Conservation (phyloP, 2,888 invertebrate species). For the Podabrus alpinus region DNA sequence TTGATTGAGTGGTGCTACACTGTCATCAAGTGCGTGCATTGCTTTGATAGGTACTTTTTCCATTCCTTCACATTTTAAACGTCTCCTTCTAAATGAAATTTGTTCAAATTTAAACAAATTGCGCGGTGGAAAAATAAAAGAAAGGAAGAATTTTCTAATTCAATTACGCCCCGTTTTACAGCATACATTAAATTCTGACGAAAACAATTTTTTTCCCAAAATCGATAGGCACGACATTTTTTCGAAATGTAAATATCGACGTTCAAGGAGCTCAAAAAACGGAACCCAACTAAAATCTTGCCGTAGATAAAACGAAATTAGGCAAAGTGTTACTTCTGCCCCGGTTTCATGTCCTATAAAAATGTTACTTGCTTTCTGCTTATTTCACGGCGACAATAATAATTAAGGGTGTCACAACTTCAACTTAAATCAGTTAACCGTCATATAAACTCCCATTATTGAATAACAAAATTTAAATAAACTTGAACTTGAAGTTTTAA, state of each 20-base stretch:
- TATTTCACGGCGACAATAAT: not conserved
- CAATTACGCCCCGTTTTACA: not conserved
- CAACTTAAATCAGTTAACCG: not conserved
- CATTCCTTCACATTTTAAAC: not conserved
- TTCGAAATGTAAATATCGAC: no score
- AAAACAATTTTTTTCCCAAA: no score
- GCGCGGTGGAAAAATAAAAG: not conserved
- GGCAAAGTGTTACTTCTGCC: not conserved
- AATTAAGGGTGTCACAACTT: not conserved
- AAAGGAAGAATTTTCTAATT: not conserved
- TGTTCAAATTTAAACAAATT: not conserved
- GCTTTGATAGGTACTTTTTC: slow-evolving; percentile 2
- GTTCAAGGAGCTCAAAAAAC: no score
- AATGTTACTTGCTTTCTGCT: not conserved
- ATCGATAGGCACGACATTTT: no score
- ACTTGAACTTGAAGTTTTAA: not conserved
- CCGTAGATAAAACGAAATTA: not conserved
- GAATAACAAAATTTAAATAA: not conserved
- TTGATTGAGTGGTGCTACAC: not conserved
- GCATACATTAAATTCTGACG: no score
- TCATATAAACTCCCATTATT: not conserved
- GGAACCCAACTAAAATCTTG: no score
- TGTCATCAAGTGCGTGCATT: not conserved
- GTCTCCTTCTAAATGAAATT: not conserved
- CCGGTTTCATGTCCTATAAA: not conserved